Evolutionary conservation across 1,140 invertebrate species (phyloP).

Genomic region (roundworm (Caenorhabditis elegans)): WBcel235 BX284605.5:3445001-3445500

Average conservation of each 20-base stretch:
- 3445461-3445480: too few species aligned
- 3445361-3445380: not conserved
- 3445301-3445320: not conserved
- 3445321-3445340: not conserved
- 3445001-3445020: not conserved
- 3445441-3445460: too few species aligned
- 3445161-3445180: not conserved
- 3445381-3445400: not conserved
- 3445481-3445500: too few species aligned
- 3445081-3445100: too few species aligned
- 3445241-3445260: too few species aligned
- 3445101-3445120: not conserved
- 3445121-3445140: not conserved
- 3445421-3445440: too few species aligned
- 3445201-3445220: too few species aligned
- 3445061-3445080: not conserved
- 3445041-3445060: not conserved
- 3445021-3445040: conserved; percentile 29
- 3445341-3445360: not conserved
- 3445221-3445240: not conserved
- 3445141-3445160: too few species aligned
- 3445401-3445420: too few species aligned
- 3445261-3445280: not conserved
- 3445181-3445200: not conserved
- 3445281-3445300: not conserved